These are phyloP conservation scores for Syrrhaptes paradoxus DNA, from an alignment of 2,113 vertebrate genomes.

Conservation along the genomic window DNA sequence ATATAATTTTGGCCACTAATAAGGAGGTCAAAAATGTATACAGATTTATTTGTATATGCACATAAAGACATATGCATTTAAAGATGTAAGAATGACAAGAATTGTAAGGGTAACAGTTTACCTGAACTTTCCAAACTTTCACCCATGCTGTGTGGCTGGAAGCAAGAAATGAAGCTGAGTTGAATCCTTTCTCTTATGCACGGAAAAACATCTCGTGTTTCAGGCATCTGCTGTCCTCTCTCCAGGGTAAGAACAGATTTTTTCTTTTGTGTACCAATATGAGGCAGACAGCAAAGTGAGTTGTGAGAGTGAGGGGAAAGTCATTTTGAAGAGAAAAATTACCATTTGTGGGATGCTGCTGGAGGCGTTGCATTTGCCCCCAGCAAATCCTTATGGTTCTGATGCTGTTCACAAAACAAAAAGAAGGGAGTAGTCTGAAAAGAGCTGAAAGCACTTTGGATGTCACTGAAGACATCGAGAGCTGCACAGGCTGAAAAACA, in stretches of 20 bases:
- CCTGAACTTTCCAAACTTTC: background rate
- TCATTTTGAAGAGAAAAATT: background rate
- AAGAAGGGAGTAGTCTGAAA: background rate
- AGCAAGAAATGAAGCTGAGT: background rate
- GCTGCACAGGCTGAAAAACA: background rate
- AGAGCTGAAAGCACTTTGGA: background rate
- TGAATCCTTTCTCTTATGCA: background rate
- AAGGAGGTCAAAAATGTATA: background rate
- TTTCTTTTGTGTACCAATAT: background rate
- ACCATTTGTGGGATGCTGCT: background rate
- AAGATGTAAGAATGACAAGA: background rate
- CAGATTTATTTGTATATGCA: background rate
- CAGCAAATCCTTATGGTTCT: background rate
- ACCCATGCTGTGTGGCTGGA: fast-evolving
- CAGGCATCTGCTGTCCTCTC: background rate
- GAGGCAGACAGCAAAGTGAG: background rate
- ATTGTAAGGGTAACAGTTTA: background rate
- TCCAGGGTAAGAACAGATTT: background rate
- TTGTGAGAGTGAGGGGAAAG: background rate
- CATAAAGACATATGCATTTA: background rate
- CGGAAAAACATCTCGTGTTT: background rate
- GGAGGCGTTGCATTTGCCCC: background rate
- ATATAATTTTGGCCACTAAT: background rate
- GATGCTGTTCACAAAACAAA: background rate
- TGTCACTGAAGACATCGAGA: background rate